Conservation (phyloP, 2,888 invertebrate species). For the Amiota minor region DNA sequence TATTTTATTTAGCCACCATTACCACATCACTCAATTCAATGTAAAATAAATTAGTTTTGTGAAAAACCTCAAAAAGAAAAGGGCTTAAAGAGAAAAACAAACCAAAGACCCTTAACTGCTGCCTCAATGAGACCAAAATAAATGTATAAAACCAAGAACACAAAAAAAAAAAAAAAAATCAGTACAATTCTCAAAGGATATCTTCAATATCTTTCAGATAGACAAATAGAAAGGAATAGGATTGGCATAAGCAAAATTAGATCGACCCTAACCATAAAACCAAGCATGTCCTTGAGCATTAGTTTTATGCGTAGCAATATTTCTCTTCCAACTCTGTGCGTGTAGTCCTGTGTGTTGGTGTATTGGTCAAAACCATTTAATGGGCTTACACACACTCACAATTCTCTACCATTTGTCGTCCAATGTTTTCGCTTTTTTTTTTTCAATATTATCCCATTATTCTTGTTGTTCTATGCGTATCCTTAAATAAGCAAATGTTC, state of each 20-base stretch:
- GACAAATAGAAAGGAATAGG: slow-evolving; percentile 11
- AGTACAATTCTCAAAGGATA: slow-evolving; percentile 63
- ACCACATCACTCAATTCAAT: not conserved
- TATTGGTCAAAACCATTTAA: slow-evolving; percentile 1
- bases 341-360: slow-evolving; percentile 42
- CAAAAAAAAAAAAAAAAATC: slow-evolving; percentile 63
- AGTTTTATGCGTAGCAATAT: not conserved
- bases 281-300: slow-evolving; percentile 1
- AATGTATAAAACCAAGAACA: slow-evolving; percentile 46
- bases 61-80: slow-evolving; percentile 23
- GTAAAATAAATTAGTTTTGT: slow-evolving; percentile 56
- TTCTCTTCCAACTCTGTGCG: slow-evolving; percentile 29
- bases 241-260: slow-evolving; percentile 64
- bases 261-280: slow-evolving; percentile 36
- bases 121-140: too few species aligned
- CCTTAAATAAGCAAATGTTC: slow-evolving; percentile 27
- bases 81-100: not conserved
- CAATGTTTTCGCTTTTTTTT: not conserved
- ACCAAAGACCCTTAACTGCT: slow-evolving; percentile 19
- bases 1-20: not conserved
- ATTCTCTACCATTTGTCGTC: not conserved
- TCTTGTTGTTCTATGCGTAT: slow-evolving; percentile 16
- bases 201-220: slow-evolving; percentile 38
- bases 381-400: slow-evolving; percentile 2
- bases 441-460: not conserved